phyloP scores from a whole-genome alignment of 2,797 vertebrate genomes.

The Amniataba percoides region DNA sequence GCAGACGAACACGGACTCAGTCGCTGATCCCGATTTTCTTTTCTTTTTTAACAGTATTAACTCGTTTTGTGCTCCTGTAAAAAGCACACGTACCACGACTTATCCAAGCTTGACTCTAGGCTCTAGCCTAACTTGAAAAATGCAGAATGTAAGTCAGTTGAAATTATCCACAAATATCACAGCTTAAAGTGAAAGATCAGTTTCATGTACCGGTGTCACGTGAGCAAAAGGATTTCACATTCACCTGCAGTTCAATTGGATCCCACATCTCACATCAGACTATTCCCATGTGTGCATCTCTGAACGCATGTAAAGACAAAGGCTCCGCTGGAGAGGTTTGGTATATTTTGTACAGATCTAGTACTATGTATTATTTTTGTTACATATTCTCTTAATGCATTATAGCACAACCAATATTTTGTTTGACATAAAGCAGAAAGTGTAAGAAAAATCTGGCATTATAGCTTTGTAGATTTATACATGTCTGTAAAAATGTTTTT shows the following conservation, averaged over 20 bases:
- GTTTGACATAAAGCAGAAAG: slow-evolving; percentile 80
- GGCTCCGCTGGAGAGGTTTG: slow-evolving; percentile 79
- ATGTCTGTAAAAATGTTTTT: slow-evolving; percentile 84
- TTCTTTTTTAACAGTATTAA: slow-evolving; percentile 52
- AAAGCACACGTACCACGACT: slow-evolving; percentile 11
- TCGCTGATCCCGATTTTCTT: slow-evolving; percentile 27
- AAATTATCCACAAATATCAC: slow-evolving; percentile 24
- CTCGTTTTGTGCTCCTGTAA: slow-evolving; percentile 43
- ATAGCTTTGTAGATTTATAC: slow-evolving; percentile 86
- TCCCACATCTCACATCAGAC: slow-evolving; percentile 57
- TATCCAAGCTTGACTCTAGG: slow-evolving; percentile 23
- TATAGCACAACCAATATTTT: slow-evolving; percentile 83
- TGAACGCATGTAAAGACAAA: slow-evolving; percentile 66
- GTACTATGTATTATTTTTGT: slow-evolving; percentile 86
- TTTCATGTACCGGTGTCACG: slow-evolving; percentile 34
- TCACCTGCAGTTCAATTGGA: slow-evolving; percentile 34
- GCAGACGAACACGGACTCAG: slow-evolving; percentile 27
- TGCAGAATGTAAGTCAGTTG: background rate
- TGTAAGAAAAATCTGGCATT: slow-evolving; percentile 73
- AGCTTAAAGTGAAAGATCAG: slow-evolving; percentile 28
- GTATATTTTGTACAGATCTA: slow-evolving; percentile 88
- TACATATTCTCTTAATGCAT: slow-evolving; percentile 83
- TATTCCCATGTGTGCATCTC: slow-evolving; percentile 70
- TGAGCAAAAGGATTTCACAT: slow-evolving; percentile 35
- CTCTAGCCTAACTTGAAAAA: slow-evolving; percentile 18